Percentiles rank a stretch among this genome's conserved stretches.
Conservation (phyloP, 37 sponge, comb jelly and placozoan species). For the Aphrocallistes beatrix region DNA sequence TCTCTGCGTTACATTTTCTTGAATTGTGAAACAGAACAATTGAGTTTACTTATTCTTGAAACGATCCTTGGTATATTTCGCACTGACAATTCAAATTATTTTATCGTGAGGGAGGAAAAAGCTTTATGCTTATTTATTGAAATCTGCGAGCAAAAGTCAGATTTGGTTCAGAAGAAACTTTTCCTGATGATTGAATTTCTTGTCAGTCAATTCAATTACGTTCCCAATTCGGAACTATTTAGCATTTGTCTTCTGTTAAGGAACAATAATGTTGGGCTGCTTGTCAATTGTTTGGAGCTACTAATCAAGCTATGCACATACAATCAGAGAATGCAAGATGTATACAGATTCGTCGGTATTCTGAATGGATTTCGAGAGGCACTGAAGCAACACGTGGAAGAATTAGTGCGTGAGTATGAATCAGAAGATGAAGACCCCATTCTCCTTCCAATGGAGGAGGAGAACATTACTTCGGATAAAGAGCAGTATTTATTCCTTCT, state of each 20-base stretch:
- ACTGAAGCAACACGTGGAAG: neutral
- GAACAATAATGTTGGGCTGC: neutral
- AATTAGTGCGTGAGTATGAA: neutral
- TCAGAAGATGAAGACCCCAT: neutral
- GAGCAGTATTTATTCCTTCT: neutral
- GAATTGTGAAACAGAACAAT: neutral
- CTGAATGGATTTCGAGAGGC: neutral
- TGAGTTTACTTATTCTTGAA: neutral
- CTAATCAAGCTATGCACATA: neutral
- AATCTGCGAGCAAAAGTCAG: neutral
- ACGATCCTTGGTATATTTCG: neutral
- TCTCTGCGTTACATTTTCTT: neutral
- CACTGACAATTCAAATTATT: neutral
- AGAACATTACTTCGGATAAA: neutral
- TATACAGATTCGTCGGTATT: neutral
- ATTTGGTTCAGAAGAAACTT: neutral
- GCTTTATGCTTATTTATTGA: neutral
- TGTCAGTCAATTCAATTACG: neutral
- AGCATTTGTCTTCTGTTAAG: neutral
- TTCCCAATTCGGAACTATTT: neutral
- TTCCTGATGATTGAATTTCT: neutral
- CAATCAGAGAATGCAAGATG: neutral
- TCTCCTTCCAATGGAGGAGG: neutral
- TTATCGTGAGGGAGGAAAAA: neutral
- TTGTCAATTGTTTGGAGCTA: neutral